Evolutionary conservation across 1,140 invertebrate genomes (phyloP), one percentile per base, ranked within the genome.

Genomic region (Zaprionus inermis): DNA sequence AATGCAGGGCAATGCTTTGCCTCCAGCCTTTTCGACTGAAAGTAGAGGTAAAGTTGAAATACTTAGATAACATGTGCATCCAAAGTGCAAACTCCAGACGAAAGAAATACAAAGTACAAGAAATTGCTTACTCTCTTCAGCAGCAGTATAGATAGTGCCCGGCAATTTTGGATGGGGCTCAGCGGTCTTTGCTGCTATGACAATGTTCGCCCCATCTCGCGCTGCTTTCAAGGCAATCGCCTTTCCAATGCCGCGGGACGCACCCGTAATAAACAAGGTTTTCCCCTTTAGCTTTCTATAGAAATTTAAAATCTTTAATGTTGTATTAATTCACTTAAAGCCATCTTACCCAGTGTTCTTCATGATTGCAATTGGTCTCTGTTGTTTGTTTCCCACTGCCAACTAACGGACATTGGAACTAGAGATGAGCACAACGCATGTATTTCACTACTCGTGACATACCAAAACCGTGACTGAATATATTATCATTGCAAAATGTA

Each of bases 91-190:
- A 64, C 16, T 69, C 18, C 54, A 64, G 2, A 11, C 1, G 28
- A 46, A n/a, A 14, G 3, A 14, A 0, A 34, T 65, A 38, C 38
- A 52, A 60, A 34, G 57, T 44, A 36, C 72, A 72, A 28, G 7
- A 18, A 12, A 51, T 6, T 24, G 64, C 93, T 92, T 94, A 98
- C 98, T 96, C 95, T 99, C 98, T 94, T 98, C 95, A 5, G 98
- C 98, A 55, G 98, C 97, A 9, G 97, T 96, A 92, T 98, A 99
- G 92, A 99, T 99, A 16, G 99, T 99, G 71, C 98, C 99, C 36
- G 97, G 97, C 46, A 99, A 93, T 93, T 99, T 99, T 4, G 98
- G 97, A 95, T 99, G 98, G 1, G 97, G 95, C 81, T 97, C 95
- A 4, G 96, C 96, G 22, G 98, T 99, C 94, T 99, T 99, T 0